phyloP scores from a whole-genome alignment of 2,113 vertebrate genomes.

The Sapajus apella region DNA sequence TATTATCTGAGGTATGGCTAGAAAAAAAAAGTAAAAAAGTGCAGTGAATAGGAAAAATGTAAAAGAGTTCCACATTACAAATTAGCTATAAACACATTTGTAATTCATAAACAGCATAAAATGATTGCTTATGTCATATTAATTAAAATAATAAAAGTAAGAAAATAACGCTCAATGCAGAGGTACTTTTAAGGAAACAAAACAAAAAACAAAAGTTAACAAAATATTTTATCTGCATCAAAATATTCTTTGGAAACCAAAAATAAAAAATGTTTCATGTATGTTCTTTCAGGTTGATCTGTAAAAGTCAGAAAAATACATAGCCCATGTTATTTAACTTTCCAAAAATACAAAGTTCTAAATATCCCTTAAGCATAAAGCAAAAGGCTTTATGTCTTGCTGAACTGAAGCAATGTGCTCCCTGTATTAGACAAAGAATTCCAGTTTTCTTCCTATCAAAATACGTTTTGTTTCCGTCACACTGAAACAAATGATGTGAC shows the following conservation, averaged over 20 bases:
- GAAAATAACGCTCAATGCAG: constrained; percentile 61
- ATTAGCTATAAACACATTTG: constrained; percentile 59
- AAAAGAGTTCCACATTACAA: constrained; percentile 47
- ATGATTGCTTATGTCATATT: constrained; percentile 76
- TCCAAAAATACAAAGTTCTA: background rate
- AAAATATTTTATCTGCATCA: constrained; percentile 55
- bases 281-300: background rate
- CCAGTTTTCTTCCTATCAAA: constrained; percentile 25
- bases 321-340: background rate
- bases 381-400: background rate
- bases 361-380: background rate
- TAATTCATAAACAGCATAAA: constrained; percentile 58
- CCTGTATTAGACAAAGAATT: constrained; percentile 30
- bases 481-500: background rate
- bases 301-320: constrained; percentile 63
- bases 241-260: constrained; percentile 74
- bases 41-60: constrained; percentile 63
- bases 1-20: constrained; percentile 74
- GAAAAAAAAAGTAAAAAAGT: constrained; percentile 69
- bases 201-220: constrained; percentile 43
- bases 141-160: constrained; percentile 77
- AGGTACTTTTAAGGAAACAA: constrained; percentile 72
- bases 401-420: background rate
- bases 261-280: constrained; percentile 34
- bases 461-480: constrained; percentile 13